Percentiles rank a stretch among this genome's conserved stretches.
These are phyloP conservation scores for Penaeus vannamei DNA, from an alignment of 1,140 invertebrate genomes.

Conservation along the genomic window DNA sequence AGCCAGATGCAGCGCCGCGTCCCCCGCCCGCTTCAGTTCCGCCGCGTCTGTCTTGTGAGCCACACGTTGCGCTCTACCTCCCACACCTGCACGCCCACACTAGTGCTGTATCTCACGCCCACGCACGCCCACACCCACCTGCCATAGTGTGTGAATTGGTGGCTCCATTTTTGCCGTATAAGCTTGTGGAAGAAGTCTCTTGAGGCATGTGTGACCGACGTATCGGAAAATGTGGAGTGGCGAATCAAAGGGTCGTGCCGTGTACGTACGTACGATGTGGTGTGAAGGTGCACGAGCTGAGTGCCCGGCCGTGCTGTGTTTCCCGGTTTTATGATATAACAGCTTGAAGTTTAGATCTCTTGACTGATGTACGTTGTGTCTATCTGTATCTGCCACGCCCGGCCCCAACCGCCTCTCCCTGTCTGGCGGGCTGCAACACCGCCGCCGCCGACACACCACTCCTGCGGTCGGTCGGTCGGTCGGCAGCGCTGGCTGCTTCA, in stretches of 20 bases:
- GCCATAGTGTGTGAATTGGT: conserved; percentile 47
- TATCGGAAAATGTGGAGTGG: conserved; percentile 35
- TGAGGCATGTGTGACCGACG: conserved; percentile 23
- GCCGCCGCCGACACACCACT: conserved; percentile 2
- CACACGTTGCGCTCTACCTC: conserved; percentile 51
- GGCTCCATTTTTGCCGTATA: conserved; percentile 38
- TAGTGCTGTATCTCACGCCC: conserved; percentile 38
- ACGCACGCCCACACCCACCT: conserved; percentile 50
- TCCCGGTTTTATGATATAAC: no score
- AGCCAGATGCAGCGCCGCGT: conserved; percentile 57
- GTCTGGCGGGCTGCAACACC: conserved; percentile 16
- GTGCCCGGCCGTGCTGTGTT: conserved; percentile 19
- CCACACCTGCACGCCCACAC: conserved; percentile 49
- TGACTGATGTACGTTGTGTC: no score
- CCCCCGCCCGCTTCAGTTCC: conserved; percentile 60
- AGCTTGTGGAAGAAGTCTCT: conserved; percentile 26
- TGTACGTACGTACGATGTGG: no score
- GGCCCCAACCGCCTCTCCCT: neutral
- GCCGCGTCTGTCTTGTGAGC: conserved; percentile 59
- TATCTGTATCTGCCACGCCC: neutral
- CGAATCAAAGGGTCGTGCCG: conserved; percentile 34
- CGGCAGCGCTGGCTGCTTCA: no score
- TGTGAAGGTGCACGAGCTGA: conserved; percentile 6
- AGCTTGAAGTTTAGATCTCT: no score
- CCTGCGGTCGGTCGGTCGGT: no score